A percentile compares a stretch with the other conserved stretches of the same genome.
phyloP scores from a whole-genome alignment of 1,140 invertebrate species.

The Battus philenor region DNA sequence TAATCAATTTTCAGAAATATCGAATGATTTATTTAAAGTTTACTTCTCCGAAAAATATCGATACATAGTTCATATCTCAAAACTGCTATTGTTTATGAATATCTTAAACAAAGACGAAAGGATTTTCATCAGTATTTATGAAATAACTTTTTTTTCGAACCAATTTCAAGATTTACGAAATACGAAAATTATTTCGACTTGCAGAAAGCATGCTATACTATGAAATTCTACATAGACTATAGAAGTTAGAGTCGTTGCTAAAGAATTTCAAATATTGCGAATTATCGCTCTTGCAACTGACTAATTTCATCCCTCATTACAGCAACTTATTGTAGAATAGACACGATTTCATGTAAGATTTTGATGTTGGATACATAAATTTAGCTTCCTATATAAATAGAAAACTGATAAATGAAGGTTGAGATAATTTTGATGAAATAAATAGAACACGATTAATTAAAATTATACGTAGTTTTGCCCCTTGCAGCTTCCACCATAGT shows the following conservation, averaged over 20 bases:
- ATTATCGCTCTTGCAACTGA: constrained; percentile 33
- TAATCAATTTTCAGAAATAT: constrained; percentile 26
- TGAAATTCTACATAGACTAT: too few relatives aligned
- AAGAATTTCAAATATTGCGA: constrained; percentile 39
- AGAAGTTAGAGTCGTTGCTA: constrained; percentile 23
- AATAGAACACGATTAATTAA: constrained; percentile 28
- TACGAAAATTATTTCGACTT: constrained; percentile 18
- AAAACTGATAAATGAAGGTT: constrained; percentile 29
- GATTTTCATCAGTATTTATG: constrained; percentile 27
- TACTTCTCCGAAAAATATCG: constrained; percentile 33
- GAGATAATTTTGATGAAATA: constrained; percentile 24
- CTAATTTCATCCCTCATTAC: constrained; percentile 27
- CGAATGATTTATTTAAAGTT: constrained; percentile 24
- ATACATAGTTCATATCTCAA: too few relatives aligned
- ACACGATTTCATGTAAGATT: constrained; percentile 27
- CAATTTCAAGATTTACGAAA: too few relatives aligned
- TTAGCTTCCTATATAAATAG: constrained; percentile 28
- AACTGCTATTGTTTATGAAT: too few relatives aligned
- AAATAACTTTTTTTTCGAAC: too few relatives aligned
- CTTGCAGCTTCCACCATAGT: constrained; percentile 28
- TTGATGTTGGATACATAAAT: constrained; percentile 28
- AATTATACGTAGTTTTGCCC: constrained; percentile 35
- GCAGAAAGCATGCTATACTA: constrained; percentile 22
- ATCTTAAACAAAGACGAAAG: constrained; percentile 30
- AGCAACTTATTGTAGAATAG: constrained; percentile 21